A percentile compares a stretch with the other conserved stretches of the same genome.
Conservation (phyloP, 2,113 vertebrate genomes). For the Halichoeres trimaculatus region DNA sequence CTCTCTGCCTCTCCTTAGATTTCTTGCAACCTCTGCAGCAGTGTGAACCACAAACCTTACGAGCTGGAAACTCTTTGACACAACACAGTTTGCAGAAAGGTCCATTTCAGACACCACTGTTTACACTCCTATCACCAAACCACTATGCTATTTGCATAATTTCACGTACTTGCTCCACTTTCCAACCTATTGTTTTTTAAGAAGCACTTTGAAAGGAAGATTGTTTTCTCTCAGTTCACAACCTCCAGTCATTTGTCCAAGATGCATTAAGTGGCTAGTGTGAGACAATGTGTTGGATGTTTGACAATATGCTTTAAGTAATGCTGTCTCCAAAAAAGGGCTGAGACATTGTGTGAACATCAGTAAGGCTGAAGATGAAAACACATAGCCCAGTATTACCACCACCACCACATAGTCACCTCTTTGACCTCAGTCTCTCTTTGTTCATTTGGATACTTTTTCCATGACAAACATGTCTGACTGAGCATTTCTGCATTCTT, state of each 20-base stretch:
- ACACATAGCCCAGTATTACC: conserved; percentile 54
- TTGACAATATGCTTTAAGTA: conserved; percentile 65
- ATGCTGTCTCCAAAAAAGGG: conserved; percentile 54
- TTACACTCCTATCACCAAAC: conserved; percentile 61
- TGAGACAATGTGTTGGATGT: conserved; percentile 72
- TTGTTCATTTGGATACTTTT: conserved; percentile 13
- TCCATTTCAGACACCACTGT: conserved; percentile 50
- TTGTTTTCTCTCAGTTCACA: conserved; percentile 64
- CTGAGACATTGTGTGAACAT: conserved; percentile 39
- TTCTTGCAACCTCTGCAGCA: conserved; percentile 38
- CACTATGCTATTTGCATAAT: conserved; percentile 68
- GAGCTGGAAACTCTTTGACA: conserved; percentile 57
- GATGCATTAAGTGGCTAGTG: conserved; percentile 54
- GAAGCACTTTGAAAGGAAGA: conserved; percentile 62
- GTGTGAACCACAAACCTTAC: conserved; percentile 50
- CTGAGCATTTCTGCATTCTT: neutral
- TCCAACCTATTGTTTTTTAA: conserved; percentile 75
- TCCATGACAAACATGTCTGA: neutral
- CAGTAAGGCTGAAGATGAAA: conserved; percentile 58
- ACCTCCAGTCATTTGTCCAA: conserved; percentile 73
- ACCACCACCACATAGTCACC: conserved; percentile 46
- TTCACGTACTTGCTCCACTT: conserved; percentile 60
- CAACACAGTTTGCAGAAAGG: conserved; percentile 44
- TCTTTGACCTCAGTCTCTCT: conserved; percentile 42
- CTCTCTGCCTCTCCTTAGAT: conserved; percentile 31